These are phyloP conservation scores for Hippoglossus stenolepis DNA, from an alignment of 2,113 vertebrate species.

Conservation along the genomic window DNA sequence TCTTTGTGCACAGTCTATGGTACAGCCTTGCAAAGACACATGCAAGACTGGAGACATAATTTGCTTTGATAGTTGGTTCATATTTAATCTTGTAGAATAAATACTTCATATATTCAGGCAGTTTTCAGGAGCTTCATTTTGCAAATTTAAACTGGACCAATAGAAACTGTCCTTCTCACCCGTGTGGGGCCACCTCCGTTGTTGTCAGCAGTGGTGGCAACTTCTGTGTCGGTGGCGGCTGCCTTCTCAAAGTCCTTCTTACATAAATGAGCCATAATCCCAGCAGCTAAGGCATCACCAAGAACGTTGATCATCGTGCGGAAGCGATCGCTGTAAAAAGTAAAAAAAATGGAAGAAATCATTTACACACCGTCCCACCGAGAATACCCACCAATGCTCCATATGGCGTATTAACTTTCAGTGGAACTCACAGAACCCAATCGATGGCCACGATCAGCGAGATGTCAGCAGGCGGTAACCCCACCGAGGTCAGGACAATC, in stretches of 20 bases:
- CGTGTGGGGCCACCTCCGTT: constrained; percentile 38
- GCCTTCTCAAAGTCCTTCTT: constrained; percentile 83
- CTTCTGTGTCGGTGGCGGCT: not conserved
- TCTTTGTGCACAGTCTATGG: no score
- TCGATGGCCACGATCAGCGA: constrained; percentile 88
- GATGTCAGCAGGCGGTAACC: constrained; percentile 89
- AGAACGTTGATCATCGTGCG: constrained; percentile 89
- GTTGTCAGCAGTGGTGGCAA: not conserved
- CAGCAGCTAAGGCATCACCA: constrained; percentile 86
- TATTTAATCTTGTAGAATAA: not conserved
- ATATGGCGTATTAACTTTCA: no score
- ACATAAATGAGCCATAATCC: constrained; percentile 86
- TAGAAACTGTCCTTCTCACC: constrained; percentile 51
- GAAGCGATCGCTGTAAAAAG: constrained; percentile 82
- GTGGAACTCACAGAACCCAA: constrained; percentile 85
- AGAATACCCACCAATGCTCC: not conserved
- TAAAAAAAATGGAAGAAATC: not conserved
- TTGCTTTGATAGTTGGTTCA: not conserved
- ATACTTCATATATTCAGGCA: no score
- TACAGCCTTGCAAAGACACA: no score
- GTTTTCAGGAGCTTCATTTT: no score
- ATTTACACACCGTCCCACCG: not conserved
- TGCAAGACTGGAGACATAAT: no score
- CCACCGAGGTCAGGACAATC: constrained; percentile 90
- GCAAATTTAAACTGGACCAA: not conserved